A percentile compares a stretch with the other conserved stretches of the same genome.
Evolutionary conservation across 2,888 invertebrate genomes (phyloP).

Genomic region (Agrochola macilenta): DNA sequence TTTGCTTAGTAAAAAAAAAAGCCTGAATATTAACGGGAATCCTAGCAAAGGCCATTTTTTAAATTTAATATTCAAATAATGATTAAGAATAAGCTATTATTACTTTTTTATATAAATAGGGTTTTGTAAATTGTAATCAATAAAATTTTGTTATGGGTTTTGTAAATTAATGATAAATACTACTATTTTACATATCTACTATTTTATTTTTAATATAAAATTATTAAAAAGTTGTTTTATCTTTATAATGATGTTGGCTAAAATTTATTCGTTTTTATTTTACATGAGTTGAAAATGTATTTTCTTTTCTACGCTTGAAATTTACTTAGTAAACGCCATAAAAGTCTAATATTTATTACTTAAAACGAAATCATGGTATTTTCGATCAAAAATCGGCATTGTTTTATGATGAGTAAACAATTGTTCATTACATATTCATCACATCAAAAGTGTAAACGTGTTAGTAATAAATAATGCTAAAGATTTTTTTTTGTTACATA

Average conservation of each 20-base stretch:
- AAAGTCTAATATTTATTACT: neutral
- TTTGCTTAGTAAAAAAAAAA: neutral
- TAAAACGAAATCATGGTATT: neutral
- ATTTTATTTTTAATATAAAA: slow-evolving; percentile 1
- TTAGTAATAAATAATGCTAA: neutral
- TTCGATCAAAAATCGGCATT: neutral
- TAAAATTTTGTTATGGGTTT: slow-evolving; percentile 6
- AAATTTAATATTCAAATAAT: slow-evolving; percentile 19
- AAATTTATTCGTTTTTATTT: neutral
- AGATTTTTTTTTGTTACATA: neutral
- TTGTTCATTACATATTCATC: neutral
- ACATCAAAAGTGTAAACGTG: neutral
- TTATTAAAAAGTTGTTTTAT: neutral
- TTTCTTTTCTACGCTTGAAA: neutral
- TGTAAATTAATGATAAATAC: neutral
- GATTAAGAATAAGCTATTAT: slow-evolving; percentile 18
- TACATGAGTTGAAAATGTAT: neutral
- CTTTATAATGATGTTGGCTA: neutral
- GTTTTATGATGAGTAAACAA: neutral
- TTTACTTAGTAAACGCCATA: neutral
- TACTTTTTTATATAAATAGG: slow-evolving; percentile 9
- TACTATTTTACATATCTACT: neutral
- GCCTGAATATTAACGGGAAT: neutral
- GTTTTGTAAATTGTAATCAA: slow-evolving; percentile 21
- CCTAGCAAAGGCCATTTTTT: slow-evolving; percentile 8